Base-by-base conservation (phyloP, 1,140 invertebrate genomes). In the Magallana ariakensis region DNA sequence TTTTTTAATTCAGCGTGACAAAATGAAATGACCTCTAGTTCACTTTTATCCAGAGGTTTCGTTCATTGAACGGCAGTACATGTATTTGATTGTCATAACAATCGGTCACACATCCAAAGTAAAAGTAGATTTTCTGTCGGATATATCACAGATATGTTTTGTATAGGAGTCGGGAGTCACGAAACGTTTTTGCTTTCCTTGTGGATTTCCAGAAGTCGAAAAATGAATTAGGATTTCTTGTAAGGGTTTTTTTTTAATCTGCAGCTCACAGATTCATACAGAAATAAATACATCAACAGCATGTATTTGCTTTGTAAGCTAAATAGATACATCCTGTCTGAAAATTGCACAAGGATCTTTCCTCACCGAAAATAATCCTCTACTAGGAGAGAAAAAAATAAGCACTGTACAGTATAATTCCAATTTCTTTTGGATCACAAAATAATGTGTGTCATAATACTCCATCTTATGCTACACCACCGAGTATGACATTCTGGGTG, bases 401-500 rank as follows among this genome's bases (percentile, higher is more conserved):
- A n/a, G 22, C 66, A 26, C 66, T 33, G 66, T 10, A 75, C 22
- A 75, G 8, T 26, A 75, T 26, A 19, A 75, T 26, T 75, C 62
- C 62, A 66, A 19, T 66, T 13, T 75, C 26, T 75, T 46, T 0
- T 46, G 33, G 33, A 75, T 75, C 66, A 75, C 66, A 75, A 26
- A 13, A 75, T 82, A 54, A 16, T 53, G n/a, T 82, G 6, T 62
- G 15, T 54, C 13, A 16, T 54, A 54, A 82, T 82, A 22, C 80
- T 58, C 55, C 22, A 22, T 58, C 22, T 5, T 33, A 84, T 60
- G 54, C 62, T 87, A 89, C 1, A 89, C 88, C 57, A 89, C 88
- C n/a, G 88, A 89, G 80, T 87, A 89, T 19, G 88, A 86, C 83
- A 87, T 87, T 1, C 80, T 26, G 13, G 83, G 58, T 26, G 81